Evolutionary conservation across 2,113 vertebrate species (phyloP).

Genomic region (Casuarius casuarius): DNA sequence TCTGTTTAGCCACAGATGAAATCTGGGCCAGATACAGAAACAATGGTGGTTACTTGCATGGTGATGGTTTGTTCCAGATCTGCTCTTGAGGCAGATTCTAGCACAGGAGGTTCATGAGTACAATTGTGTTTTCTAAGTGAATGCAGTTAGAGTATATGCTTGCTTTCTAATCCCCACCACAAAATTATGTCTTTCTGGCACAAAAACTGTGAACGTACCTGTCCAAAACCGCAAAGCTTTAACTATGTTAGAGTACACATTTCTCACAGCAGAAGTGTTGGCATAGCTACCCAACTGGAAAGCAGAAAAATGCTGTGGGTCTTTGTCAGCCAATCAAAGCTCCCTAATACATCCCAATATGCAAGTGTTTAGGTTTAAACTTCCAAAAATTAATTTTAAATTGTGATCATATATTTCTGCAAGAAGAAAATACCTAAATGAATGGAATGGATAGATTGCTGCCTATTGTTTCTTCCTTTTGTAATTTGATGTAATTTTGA

Average conservation of each 20-base stretch:
- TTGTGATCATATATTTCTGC: background rate
- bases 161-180: background rate
- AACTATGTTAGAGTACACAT: background rate
- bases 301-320: background rate
- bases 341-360: background rate
- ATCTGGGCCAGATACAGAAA: background rate
- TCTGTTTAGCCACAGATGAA: background rate
- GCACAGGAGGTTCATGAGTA: background rate
- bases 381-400: background rate
- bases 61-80: background rate
- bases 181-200: background rate
- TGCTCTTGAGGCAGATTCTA: background rate
- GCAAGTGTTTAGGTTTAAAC: background rate
- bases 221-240: background rate
- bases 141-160: background rate
- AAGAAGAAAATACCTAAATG: background rate
- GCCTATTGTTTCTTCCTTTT: background rate
- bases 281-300: background rate
- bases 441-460: background rate
- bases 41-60: background rate
- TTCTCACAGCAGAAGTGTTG: background rate
- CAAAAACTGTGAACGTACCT: background rate
- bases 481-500: background rate
- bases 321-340: background rate
- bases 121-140: background rate